Evolutionary conservation across 2,797 vertebrate species (phyloP).

Genomic region (Hozukius guyotensis): DNA sequence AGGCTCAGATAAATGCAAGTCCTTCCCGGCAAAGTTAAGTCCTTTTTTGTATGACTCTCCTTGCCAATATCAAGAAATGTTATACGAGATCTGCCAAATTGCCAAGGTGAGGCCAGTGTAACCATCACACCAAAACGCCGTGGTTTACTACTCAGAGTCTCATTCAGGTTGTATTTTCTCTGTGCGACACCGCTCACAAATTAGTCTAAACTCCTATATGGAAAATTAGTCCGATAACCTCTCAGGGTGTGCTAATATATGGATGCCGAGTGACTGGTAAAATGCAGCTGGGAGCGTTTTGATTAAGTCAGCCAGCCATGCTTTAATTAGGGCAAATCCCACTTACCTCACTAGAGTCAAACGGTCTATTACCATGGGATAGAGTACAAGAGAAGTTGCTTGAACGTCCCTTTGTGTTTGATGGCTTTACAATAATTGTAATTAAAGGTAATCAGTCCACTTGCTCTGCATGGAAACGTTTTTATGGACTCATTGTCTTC

Average conservation of each 20-base stretch:
- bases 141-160: background rate
- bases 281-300: slow-evolving; percentile 47
- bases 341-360: slow-evolving; percentile 49
- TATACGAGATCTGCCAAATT: slow-evolving; percentile 15
- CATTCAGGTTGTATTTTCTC: slow-evolving; percentile 10
- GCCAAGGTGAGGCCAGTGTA: background rate
- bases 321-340: slow-evolving; percentile 63
- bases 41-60: slow-evolving; percentile 12
- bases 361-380: slow-evolving; percentile 34
- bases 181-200: background rate
- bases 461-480: slow-evolving; percentile 9
- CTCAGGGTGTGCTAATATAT: slow-evolving; percentile 39
- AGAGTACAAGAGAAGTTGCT: slow-evolving; percentile 21
- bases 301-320: slow-evolving; percentile 48
- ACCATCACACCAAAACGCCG: background rate
- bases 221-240: slow-evolving; percentile 46
- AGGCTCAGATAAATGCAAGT: slow-evolving; percentile 14
- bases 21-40: slow-evolving; percentile 13
- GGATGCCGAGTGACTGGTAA: slow-evolving; percentile 53
- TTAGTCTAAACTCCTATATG: slow-evolving; percentile 12
- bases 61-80: slow-evolving; percentile 4
- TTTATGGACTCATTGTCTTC: slow-evolving; percentile 6
- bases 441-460: slow-evolving; percentile 14
- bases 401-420: slow-evolving; percentile 34
- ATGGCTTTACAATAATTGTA: slow-evolving; percentile 36